Percentiles rank a stretch among this genome's conserved stretches.
phyloP scores from a whole-genome alignment of 2,888 invertebrate genomes.

The Temnothorax unifasciatus region DNA sequence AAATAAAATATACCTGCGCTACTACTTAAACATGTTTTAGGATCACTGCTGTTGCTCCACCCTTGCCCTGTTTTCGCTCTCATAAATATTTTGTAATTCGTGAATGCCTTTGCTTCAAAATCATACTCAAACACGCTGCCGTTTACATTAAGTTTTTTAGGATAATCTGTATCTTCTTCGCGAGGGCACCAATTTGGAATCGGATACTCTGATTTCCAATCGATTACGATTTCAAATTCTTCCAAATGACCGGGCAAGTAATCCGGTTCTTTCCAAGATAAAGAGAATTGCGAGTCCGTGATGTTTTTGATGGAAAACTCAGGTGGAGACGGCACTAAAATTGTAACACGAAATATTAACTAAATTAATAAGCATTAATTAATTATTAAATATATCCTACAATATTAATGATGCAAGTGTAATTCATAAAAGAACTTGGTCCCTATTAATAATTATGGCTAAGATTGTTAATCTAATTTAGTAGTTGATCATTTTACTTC shows the following conservation, averaged over 20 bases:
- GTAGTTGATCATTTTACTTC: not conserved
- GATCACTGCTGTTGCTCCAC: slow-evolving; percentile 75
- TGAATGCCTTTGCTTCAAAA: slow-evolving; percentile 70
- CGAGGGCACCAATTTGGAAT: slow-evolving; percentile 76
- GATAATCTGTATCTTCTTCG: slow-evolving; percentile 7
- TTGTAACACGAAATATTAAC: slow-evolving; percentile 22
- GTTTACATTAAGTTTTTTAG: slow-evolving; percentile 59
- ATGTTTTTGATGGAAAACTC: slow-evolving; percentile 63
- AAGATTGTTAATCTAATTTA: not conserved
- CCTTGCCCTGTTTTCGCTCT: slow-evolving; percentile 79
- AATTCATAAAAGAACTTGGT: too few relatives aligned
- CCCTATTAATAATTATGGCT: not conserved
- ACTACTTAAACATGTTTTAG: slow-evolving; percentile 67
- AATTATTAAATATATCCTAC: not conserved
- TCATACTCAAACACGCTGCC: slow-evolving; percentile 49
- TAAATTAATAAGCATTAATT: slow-evolving; percentile 12
- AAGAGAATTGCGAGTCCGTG: slow-evolving; percentile 70
- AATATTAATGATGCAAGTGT: not conserved
- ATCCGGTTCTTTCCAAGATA: slow-evolving; percentile 77
- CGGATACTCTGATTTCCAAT: slow-evolving; percentile 71
- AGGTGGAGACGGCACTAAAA: slow-evolving; percentile 76
- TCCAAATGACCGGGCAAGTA: slow-evolving; percentile 78
- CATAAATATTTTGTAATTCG: slow-evolving; percentile 77
- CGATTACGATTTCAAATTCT: slow-evolving; percentile 74
- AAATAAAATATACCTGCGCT: slow-evolving; percentile 31